These are phyloP conservation scores for Anas platyrhynchos DNA, from an alignment of 2,113 vertebrate genomes.

Conservation along the genomic window DNA sequence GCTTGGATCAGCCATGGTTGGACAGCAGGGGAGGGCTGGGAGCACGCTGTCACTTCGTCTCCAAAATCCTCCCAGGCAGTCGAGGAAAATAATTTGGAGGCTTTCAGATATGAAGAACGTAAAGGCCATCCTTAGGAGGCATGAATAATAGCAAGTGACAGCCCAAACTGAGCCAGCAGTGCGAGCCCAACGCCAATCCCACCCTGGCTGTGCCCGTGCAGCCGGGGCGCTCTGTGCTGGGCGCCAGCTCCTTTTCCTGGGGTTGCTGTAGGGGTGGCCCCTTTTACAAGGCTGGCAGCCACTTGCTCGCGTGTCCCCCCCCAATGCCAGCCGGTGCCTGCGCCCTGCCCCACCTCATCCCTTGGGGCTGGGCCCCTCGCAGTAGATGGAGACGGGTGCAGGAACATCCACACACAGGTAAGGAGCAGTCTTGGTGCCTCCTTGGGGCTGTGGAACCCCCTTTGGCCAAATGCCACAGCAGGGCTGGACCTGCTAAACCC, in stretches of 20 bases:
- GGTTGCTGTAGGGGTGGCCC: background rate
- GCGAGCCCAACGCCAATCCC: accelerated
- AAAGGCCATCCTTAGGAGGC: background rate
- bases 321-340: no score
- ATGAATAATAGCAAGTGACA: background rate
- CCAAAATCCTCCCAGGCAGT: background rate
- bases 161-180: background rate
- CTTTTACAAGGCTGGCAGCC: background rate
- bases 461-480: background rate
- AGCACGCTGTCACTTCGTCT: background rate
- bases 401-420: background rate
- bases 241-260: background rate
- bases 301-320: background rate
- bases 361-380: background rate
- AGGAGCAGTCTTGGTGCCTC: no score
- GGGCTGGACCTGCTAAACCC: background rate
- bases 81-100: background rate
- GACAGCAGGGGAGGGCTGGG: background rate
- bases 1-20: background rate
- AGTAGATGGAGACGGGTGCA: background rate
- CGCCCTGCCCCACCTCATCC: background rate
- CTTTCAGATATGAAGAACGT: background rate
- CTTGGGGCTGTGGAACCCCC: no score
- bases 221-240: background rate
- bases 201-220: background rate